Percentiles rank a stretch among this genome's conserved stretches.
These are phyloP conservation scores for Hyphantria cunea DNA, from an alignment of 1,140 invertebrate species.

Conservation along the genomic window DNA sequence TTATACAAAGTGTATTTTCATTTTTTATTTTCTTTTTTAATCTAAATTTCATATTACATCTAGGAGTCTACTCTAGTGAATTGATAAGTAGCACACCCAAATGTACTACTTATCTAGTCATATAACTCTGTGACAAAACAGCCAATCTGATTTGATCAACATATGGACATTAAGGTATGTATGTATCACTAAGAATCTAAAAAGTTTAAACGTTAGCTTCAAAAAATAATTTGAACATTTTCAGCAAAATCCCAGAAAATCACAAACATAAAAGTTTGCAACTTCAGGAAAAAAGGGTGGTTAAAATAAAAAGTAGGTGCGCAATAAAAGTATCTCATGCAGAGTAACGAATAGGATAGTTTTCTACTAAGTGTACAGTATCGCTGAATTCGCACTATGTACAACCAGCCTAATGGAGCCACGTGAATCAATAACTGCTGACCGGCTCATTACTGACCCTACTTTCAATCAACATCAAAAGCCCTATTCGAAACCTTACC, in stretches of 20 bases:
- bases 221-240: slow-evolving; percentile 10
- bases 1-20: too few species aligned
- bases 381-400: slow-evolving; percentile 35
- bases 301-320: slow-evolving; percentile 24
- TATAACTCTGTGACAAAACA: too few species aligned
- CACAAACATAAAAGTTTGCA: slow-evolving; percentile 14
- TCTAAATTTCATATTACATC: too few species aligned
- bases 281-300: slow-evolving; percentile 10
- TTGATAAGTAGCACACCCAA: too few species aligned
- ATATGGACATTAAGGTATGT: too few species aligned
- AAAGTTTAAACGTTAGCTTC: too few species aligned
- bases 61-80: too few species aligned
- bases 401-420: slow-evolving; percentile 56
- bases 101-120: too few species aligned
- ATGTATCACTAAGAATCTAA: too few species aligned
- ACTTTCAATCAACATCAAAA: slow-evolving; percentile 55
- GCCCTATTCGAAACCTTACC: slow-evolving; percentile 35
- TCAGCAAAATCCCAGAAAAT: slow-evolving; percentile 1
- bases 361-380: slow-evolving; percentile 22
- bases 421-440: slow-evolving; percentile 74
- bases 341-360: slow-evolving; percentile 23
- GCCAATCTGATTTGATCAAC: too few species aligned
- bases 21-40: too few species aligned
- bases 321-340: slow-evolving; percentile 17
- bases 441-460: slow-evolving; percentile 67